Evolutionary conservation across 1,140 invertebrate genomes (phyloP), one percentile per base, ranked within the genome.

Genomic region (Monomorium pharaonis): DNA sequence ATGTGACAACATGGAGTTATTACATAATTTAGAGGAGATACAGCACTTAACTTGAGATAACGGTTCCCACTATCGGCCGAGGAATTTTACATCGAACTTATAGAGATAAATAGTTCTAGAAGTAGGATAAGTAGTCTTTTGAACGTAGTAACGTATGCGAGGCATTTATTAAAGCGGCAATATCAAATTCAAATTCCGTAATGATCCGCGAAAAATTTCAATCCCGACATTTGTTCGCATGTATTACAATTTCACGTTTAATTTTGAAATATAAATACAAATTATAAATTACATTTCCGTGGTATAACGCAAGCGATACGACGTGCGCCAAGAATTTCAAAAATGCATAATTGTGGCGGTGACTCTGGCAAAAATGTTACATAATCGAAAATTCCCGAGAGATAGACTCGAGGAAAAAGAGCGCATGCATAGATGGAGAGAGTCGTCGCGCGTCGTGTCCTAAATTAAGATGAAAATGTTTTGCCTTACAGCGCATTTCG

Each of bases 11-110:
- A 42, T 1, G 49, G 44, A 49, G 63, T 24, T 54, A 80, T 80
- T 78, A 78, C 27, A 56, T 69, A 80, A 80, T 69, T 69, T 54
- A 24, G 3, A 54, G 14, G 30, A 69, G 77, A 80, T 80, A 80
- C n/a, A 80, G n/a, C 62, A 80, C 76, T 67, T 14, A 54, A 80
- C 47, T 80, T 54, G 2, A 80, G 77, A 80, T 80, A 80, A 67
- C 76, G 44, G n/a, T n/a, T n/a, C n/a, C n/a, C 30, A 78, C n/a
- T 33, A 49, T 51, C 62, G 49, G 18, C 24, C 2, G 27, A 7
- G 16, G 7, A 33, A 80, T 75, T 76, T 58, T 44, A 60, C 62
- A 62, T 77, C 24, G 24, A 30, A 77, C 24, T 16, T n/a, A 21
- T 24, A 12, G 30, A 6, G 4, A 42, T 69, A 54, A 67, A 54